These are phyloP conservation scores for Papilio demoleus DNA, from an alignment of 2,888 invertebrate species.

Conservation along the genomic window DNA sequence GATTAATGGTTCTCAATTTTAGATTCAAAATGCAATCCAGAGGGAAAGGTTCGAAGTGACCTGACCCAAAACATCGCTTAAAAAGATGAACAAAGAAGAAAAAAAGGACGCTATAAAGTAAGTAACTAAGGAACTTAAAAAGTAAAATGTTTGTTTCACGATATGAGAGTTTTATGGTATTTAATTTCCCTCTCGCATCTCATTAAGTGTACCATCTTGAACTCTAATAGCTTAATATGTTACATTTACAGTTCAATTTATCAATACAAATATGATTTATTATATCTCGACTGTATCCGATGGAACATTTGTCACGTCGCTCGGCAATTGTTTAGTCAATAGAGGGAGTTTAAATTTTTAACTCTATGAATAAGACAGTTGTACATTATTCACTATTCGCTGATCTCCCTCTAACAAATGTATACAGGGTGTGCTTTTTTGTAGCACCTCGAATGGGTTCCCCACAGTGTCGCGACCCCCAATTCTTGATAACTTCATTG, in stretches of 20 bases:
- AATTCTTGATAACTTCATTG: conserved; percentile 81
- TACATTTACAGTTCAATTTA: not conserved
- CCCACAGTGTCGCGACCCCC: conserved; percentile 59
- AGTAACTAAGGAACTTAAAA: no score
- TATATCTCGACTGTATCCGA: conserved; percentile 7
- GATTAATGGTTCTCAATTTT: no score
- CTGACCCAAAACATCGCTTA: no score
- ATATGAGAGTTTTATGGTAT: not conserved
- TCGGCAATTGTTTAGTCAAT: conserved; percentile 71
- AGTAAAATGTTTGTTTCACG: no score
- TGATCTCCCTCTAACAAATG: conserved; percentile 61
- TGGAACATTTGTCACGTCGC: conserved; percentile 61
- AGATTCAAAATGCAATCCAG: no score
- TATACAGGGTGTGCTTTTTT: conserved; percentile 73
- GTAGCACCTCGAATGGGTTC: conserved; percentile 49
- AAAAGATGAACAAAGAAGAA: no score
- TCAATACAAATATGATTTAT: conserved; percentile 29
- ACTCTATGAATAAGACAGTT: conserved; percentile 70
- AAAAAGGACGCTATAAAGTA: no score
- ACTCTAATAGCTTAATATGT: not conserved
- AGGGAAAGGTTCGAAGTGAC: no score
- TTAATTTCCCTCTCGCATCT: not conserved
- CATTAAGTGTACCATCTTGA: not conserved
- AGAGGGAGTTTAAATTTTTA: conserved; percentile 77
- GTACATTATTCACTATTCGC: conserved; percentile 76